Evolutionary conservation across 2,888 invertebrate genomes (phyloP).

Genomic region (Amiota mariae): DNA sequence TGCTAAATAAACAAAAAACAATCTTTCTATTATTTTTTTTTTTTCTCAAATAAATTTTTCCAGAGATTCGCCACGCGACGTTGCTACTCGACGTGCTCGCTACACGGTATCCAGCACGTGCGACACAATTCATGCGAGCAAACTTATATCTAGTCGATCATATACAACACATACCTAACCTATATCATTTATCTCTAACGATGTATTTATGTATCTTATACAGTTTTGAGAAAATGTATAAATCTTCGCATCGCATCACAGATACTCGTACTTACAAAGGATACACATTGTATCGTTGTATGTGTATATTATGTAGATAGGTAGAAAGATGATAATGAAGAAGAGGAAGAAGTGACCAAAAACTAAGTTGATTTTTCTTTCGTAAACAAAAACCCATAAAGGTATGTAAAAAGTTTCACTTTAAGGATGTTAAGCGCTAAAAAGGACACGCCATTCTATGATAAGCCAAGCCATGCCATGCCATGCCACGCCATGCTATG

Average conservation of each 20-base stretch:
- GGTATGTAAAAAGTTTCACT: constrained; percentile 17
- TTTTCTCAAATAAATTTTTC: constrained; percentile 72
- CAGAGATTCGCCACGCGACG: constrained; percentile 86
- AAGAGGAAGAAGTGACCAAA: not conserved
- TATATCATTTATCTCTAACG: not conserved
- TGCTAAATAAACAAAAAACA: constrained; percentile 13
- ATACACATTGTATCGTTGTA: constrained; percentile 36
- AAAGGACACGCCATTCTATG: no score
- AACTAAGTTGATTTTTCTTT: not conserved
- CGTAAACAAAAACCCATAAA: not conserved
- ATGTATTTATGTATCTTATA: not conserved
- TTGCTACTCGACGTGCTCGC: constrained; percentile 87
- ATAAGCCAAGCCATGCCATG: no score
- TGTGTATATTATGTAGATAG: constrained; percentile 27
- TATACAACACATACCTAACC: not conserved
- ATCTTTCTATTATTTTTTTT: constrained; percentile 52
- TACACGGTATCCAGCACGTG: constrained; percentile 81
- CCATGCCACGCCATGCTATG: no score
- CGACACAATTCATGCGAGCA: constrained; percentile 89
- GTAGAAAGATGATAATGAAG: constrained; percentile 2
- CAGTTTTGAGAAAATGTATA: not conserved
- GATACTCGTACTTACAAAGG: no score
- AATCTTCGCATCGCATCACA: no score
- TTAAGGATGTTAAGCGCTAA: constrained; percentile 4
- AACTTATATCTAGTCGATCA: constrained; percentile 83